These are phyloP conservation scores for Caenorhabditis sp. DNA, from an alignment of 2,888 invertebrate species.

Conservation along the genomic window DNA sequence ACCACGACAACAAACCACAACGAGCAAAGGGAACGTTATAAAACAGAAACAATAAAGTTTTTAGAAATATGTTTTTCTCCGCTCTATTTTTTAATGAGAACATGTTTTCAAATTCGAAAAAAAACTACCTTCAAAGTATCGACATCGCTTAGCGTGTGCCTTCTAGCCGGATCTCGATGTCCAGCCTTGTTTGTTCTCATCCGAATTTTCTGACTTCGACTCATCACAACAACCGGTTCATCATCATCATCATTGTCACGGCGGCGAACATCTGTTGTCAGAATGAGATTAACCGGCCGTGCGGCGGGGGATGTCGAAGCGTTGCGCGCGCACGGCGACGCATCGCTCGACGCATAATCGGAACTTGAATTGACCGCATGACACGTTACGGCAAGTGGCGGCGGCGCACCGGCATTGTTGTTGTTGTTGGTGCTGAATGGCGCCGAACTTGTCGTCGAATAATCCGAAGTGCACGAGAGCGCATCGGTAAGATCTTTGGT, in stretches of 20 bases:
- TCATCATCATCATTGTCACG: background rate
- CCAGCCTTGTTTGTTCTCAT: slow-evolving; percentile 48
- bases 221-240: slow-evolving; percentile 11
- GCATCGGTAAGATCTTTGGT: slow-evolving; percentile 51
- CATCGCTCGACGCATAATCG: slow-evolving; percentile 57
- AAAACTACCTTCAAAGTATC: slow-evolving; percentile 57
- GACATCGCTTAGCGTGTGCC: slow-evolving; percentile 62
- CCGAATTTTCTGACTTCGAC: slow-evolving; percentile 57
- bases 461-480: slow-evolving; percentile 57
- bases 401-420: no score
- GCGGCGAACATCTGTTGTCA: no score
- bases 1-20: no score
- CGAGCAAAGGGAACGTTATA: no score
- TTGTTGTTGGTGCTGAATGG: slow-evolving; percentile 33
- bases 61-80: no score
- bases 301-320: slow-evolving; percentile 44
- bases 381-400: slow-evolving; percentile 45
- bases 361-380: slow-evolving; percentile 40
- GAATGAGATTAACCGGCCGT: slow-evolving; percentile 23
- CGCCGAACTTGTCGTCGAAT: slow-evolving; percentile 60
- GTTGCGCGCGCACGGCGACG: slow-evolving; percentile 48
- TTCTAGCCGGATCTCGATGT: slow-evolving; percentile 45
- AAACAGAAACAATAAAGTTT: background rate
- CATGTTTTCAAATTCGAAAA: no score
- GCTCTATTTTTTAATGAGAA: no score